These are phyloP conservation scores for Drosophila pseudoobscura DNA, from an alignment of 1,140 invertebrate species.

Conservation along the genomic window DNA sequence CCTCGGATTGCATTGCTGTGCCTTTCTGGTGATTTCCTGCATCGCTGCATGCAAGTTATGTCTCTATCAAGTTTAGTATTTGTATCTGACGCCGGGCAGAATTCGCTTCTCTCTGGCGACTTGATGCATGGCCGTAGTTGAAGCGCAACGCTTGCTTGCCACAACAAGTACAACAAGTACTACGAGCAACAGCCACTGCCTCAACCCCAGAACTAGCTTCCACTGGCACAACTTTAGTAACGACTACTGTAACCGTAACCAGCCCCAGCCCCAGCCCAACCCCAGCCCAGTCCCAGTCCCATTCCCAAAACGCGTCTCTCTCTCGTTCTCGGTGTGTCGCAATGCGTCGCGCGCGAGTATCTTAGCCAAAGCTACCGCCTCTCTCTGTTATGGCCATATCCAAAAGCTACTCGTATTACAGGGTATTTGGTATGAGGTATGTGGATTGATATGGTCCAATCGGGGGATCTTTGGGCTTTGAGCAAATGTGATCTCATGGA, in stretches of 20 bases:
- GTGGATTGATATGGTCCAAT: too few relatives aligned
- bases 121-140: constrained; percentile 48
- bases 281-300: constrained; percentile 23
- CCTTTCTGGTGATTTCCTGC: constrained; percentile 45
- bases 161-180: constrained; percentile 21
- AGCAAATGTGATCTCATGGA: too few relatives aligned
- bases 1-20: background rate
- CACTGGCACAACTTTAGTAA: constrained; percentile 18
- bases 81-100: constrained; percentile 50
- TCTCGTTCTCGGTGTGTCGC: constrained; percentile 51
- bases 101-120: constrained; percentile 18
- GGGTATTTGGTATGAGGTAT: background rate
- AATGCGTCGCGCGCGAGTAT: constrained; percentile 59
- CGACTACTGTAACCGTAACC: constrained; percentile 60
- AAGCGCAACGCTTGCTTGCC: constrained; percentile 47
- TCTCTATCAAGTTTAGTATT: constrained; percentile 60
- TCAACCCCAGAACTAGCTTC: constrained; percentile 16
- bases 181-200: constrained; percentile 16
- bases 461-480: too few relatives aligned
- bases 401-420: too few relatives aligned
- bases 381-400: constrained; percentile 24
- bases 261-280: constrained; percentile 18
- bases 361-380: constrained; percentile 1
- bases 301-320: constrained; percentile 2
- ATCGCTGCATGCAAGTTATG: constrained; percentile 60